Base-by-base conservation (phyloP, 53 echinoderm and acorn worm genomes). In the Temnopleurus reevesii region DNA sequence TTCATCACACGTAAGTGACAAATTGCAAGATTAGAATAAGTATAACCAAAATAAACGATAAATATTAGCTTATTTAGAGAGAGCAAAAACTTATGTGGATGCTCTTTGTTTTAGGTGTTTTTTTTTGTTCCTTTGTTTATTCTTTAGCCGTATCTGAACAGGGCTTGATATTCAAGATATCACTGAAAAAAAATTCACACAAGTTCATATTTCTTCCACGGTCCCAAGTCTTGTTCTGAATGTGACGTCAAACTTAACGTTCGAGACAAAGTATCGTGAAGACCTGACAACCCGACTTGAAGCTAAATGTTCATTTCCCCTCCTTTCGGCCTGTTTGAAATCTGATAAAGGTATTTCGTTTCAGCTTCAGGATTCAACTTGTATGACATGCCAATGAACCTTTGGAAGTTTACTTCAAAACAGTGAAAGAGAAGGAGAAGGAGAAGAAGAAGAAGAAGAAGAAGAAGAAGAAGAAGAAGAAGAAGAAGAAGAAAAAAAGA, bases 181-280 rank as follows among this genome's bases (percentile, higher is more conserved):
- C n/a, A n/a, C n/a, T n/a, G n/a, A n/a, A n/a, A n/a, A n/a, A n/a
- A n/a, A n/a, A n/a, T n/a, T n/a, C n/a, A n/a, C n/a, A n/a, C n/a
- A n/a, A n/a, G n/a, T n/a, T n/a, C n/a, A n/a, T n/a, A n/a, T n/a
- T n/a, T n/a, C n/a, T n/a, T n/a, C n/a, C n/a, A n/a, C n/a, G n/a
- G n/a, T 24, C 25, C 5, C n/a, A 5, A 24, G 56, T 2, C 56
- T 56, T 21, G 56, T 8, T 24, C 24, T 56, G 24, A 7, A 8
- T n/a, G 56, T 56, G 56, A 56, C 56, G n/a, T n/a, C n/a, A n/a
- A n/a, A n/a, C 56, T 56, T 56, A 56, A 56, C 56, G 24, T 56
- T 56, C 24, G 21, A n/a, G 18, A 24, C 3, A 56, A 0, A 56
- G 21, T 56, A n/a, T 56, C 56, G 6, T 24, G 56, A 56, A 56